Base-by-base conservation (phyloP, 2,888 invertebrate species). In the Netelia virgata region DNA sequence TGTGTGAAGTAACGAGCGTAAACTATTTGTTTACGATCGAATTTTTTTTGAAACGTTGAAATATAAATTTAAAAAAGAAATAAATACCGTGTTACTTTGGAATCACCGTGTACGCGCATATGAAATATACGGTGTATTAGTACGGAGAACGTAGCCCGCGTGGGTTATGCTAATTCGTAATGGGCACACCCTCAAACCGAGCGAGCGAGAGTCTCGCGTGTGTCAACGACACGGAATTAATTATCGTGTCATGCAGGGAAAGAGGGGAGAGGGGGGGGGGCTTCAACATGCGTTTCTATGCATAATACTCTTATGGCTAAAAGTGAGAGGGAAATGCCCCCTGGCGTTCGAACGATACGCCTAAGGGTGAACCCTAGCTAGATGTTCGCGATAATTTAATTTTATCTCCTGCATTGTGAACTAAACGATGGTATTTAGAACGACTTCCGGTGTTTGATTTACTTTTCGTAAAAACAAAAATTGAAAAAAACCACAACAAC, bases 141-240 rank as follows among this genome's bases (percentile, higher is more conserved):
- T 18, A 20, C 36, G 2, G 57, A 47, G 41, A 28, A 72, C 57
- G 59, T 41, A 41, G 82, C 36, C 20, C 41, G 23, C 64, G 70
- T 66, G 70, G 74, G 57, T 66, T 83, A 83, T 83, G 79, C 83
- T 79, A 83, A 83, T 83, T 79, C 57, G 47, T 59, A 79, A 70
- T 64, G 63, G 73, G 59, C 43, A 59, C 64, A 83, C 69, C 57
- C 69, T 70, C 68, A 61, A 28, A n/a, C 61, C 47, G 28, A 75
- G 20, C 68, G 50, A 28, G 68, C 50, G 69, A 28, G 66, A 70
- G 64, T 57, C 70, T 53, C 74, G 70, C 20, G 83, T 74, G 63
- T 79, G 83, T 83, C 74, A 79, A 79, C 83, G 78, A 79, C 83
- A 79, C 57, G 41, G 79, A 75, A 83, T 83, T 83, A 69, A 79